Base-by-base conservation (phyloP, 2,888 invertebrate species). In the Noctuana brunneofusca region DNA sequence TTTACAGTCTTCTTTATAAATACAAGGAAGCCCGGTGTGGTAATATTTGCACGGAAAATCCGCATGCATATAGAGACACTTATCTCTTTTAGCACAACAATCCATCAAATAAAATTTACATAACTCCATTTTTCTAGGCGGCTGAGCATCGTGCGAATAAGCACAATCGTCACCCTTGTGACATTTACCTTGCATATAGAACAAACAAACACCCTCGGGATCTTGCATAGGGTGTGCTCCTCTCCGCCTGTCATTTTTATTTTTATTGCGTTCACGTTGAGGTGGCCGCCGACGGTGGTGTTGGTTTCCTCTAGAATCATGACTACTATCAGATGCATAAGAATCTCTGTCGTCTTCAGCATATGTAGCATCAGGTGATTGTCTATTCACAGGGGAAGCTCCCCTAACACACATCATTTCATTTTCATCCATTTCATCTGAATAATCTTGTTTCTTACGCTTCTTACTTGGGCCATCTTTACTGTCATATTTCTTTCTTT, bases 41-140 rank as follows among this genome's bases (percentile, higher is more conserved):
- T 96, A 98, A 90, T 96, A 98, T 92, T 98, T 98, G 90, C 99
- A 99, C 16, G 99, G 99, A 84, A 98, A 99, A 84, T 98, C 98
- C 75, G 96, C 95, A 89, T 99, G 99, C 96, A 99, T 96, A 81
- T 97, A 99, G 18, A 97, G 93, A 90, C 99, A 99, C 86, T 97
- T 97, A 73, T 98, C 98, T 75, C 97, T 95, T 89, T 98, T 99
- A 58, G 97, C 96, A 90, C 99, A 99, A 83, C 97, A 97, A 71
- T 97, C 97, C 95, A 96, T 97, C 65, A 98, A 88, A 89, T 98
- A 99, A 89, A 98, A 99, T 89, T 98, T 99, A 87, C 99, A 99
- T 1, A 98, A 89, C 86, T 99, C 99, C 93, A 96, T 93, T 90
- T 98, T 98, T 71, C 97, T 94, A 0, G 96, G 96, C 49, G 95